phyloP scores from a whole-genome alignment of 2,888 invertebrate species.

The Trypoxylon attenuatum region DNA sequence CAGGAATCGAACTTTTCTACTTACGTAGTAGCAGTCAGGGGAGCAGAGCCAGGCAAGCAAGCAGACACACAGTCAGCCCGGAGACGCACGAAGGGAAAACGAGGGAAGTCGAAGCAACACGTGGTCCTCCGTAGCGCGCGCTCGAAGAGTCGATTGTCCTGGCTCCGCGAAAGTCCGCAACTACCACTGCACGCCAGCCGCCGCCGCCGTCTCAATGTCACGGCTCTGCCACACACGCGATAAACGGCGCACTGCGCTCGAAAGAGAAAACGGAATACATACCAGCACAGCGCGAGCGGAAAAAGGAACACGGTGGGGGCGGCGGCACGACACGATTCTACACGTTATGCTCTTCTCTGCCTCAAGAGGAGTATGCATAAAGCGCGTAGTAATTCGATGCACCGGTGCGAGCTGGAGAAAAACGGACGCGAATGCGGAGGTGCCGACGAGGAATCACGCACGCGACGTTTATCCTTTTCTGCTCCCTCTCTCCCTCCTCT shows the following conservation, averaged over 20 bases:
- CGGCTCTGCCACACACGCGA: constrained; percentile 16
- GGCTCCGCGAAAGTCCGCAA: constrained; percentile 23
- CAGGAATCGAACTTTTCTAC: constrained; percentile 48
- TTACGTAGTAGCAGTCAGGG: constrained; percentile 27
- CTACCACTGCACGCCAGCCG: constrained; percentile 15
- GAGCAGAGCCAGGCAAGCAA: background rate
- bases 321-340: too few species aligned
- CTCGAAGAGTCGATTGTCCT: constrained; percentile 25
- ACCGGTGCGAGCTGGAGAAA: too few species aligned
- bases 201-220: constrained; percentile 42
- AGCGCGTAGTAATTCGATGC: too few species aligned
- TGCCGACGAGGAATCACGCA: too few species aligned
- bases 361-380: too few species aligned
- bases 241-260: background rate
- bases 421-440: too few species aligned
- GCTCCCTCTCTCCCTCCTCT: too few species aligned
- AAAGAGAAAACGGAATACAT: background rate
- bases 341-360: too few species aligned
- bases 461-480: too few species aligned
- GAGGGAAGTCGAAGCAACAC: constrained; percentile 52
- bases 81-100: constrained; percentile 26
- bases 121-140: constrained; percentile 34
- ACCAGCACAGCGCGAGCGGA: too few species aligned
- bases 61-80: background rate
- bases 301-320: too few species aligned